These are phyloP conservation scores for Nineta flava DNA, from an alignment of 2,888 invertebrate genomes.

Conservation along the genomic window DNA sequence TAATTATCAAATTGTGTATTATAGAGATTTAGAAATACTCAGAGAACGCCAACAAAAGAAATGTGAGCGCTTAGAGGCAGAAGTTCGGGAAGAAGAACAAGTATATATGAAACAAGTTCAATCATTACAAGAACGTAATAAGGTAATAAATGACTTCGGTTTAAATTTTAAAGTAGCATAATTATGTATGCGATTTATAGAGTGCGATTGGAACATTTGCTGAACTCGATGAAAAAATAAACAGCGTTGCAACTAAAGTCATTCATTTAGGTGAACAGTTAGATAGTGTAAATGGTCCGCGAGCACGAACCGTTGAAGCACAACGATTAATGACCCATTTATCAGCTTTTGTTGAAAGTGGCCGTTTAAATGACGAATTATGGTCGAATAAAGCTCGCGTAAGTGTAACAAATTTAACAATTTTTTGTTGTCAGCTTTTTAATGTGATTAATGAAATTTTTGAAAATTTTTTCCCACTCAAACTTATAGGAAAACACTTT, in stretches of 20 bases:
- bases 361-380: conserved; percentile 67
- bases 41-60: conserved; percentile 77
- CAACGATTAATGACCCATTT: conserved; percentile 83
- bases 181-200: conserved; percentile 23
- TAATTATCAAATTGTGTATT: not conserved
- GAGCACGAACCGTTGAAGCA: conserved; percentile 89
- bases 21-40: conserved; percentile 43
- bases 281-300: conserved; percentile 88
- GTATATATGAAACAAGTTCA: conserved; percentile 64
- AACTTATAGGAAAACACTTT: too few relatives aligned
- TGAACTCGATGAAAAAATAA: conserved; percentile 88
- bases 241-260: conserved; percentile 92
- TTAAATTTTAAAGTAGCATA: not conserved
- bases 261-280: conserved; percentile 97
- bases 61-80: conserved; percentile 66
- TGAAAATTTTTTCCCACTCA: too few relatives aligned
- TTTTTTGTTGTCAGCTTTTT: not conserved
- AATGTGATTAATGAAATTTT: too few relatives aligned
- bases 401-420: conserved; percentile 11
- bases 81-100: conserved; percentile 74
- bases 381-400: conserved; percentile 75
- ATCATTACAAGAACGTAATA: conserved; percentile 72
- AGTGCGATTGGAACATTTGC: conserved; percentile 76
- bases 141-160: conserved; percentile 32
- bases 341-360: conserved; percentile 78